phyloP scores from a whole-genome alignment of 35 echinoderm and acorn worm genomes.

The Amphiura filiformis region DNA sequence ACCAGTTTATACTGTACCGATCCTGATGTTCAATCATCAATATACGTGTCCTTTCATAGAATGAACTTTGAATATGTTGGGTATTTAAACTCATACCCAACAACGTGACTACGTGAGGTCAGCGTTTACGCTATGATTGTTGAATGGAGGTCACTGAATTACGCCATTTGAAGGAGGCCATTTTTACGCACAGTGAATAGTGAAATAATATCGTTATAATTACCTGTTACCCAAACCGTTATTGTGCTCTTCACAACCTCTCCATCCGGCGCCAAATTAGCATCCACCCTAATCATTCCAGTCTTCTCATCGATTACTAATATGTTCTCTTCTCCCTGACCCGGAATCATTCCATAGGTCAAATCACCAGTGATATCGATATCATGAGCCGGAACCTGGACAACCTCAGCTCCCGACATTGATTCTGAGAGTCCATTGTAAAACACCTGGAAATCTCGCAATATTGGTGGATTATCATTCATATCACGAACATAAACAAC shows the following conservation, averaged over 20 bases:
- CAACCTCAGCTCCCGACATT: slow-evolving; percentile 62
- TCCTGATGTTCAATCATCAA: too few relatives aligned
- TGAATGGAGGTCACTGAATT: too few relatives aligned
- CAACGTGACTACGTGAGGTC: too few relatives aligned
- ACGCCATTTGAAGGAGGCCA: too few relatives aligned
- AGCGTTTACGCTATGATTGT: too few relatives aligned
- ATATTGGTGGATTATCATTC: slow-evolving; percentile 73
- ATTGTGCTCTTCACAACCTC: neutral
- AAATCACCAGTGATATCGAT: slow-evolving; percentile 49
- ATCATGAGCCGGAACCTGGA: slow-evolving; percentile 61
- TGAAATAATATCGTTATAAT: too few relatives aligned
- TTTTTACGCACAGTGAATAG: too few relatives aligned
- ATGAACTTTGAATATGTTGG: too few relatives aligned
- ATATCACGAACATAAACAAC: slow-evolving; percentile 60
- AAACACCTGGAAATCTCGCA: slow-evolving; percentile 78
- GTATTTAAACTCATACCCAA: too few relatives aligned
- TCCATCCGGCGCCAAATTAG: neutral
- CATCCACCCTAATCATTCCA: slow-evolving; percentile 39
- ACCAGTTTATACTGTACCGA: too few relatives aligned
- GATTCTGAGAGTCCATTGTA: slow-evolving; percentile 68
- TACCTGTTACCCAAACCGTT: neutral
- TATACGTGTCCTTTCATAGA: too few relatives aligned
- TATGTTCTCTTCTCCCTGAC: neutral
- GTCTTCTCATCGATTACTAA: slow-evolving; percentile 33
- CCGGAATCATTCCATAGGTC: slow-evolving; percentile 45